Conservation (phyloP, 2,113 vertebrate species). For the Nycticryphes semicollaris region DNA sequence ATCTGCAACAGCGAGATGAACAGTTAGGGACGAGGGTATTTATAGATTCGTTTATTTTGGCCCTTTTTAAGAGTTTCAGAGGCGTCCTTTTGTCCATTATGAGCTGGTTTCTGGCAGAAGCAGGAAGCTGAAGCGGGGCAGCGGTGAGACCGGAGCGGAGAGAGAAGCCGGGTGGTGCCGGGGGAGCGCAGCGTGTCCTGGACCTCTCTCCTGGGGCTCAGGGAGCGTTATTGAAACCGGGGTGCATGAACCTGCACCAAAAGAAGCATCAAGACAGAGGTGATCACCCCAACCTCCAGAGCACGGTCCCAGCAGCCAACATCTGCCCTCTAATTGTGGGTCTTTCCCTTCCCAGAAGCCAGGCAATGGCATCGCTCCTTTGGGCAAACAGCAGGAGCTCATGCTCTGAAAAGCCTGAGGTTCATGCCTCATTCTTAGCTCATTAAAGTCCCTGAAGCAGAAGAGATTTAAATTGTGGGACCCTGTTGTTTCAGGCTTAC, state of each 20-base stretch:
- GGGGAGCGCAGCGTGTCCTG: background rate
- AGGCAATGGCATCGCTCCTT: background rate
- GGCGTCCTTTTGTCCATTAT: background rate
- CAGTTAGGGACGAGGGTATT: background rate
- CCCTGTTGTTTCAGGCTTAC: background rate
- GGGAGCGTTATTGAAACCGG: rapidly evolving
- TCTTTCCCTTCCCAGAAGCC: background rate
- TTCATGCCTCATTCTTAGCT: background rate
- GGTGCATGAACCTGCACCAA: background rate
- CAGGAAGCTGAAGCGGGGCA: background rate
- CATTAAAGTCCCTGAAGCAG: background rate
- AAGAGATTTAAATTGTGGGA: background rate
- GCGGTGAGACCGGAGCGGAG: background rate
- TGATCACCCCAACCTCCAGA: background rate
- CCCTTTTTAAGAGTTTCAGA: background rate
- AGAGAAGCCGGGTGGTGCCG: rapidly evolving
- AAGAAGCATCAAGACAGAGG: background rate
- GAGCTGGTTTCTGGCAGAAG: background rate
- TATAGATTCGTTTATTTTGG: background rate
- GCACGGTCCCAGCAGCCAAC: background rate
- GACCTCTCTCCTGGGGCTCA: background rate
- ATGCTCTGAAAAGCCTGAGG: background rate
- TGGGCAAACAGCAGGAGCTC: background rate
- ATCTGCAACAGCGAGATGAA: background rate
- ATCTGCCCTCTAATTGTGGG: background rate